Base-by-base conservation (phyloP, 1,140 invertebrate species). In the Spodoptera litura region DNA sequence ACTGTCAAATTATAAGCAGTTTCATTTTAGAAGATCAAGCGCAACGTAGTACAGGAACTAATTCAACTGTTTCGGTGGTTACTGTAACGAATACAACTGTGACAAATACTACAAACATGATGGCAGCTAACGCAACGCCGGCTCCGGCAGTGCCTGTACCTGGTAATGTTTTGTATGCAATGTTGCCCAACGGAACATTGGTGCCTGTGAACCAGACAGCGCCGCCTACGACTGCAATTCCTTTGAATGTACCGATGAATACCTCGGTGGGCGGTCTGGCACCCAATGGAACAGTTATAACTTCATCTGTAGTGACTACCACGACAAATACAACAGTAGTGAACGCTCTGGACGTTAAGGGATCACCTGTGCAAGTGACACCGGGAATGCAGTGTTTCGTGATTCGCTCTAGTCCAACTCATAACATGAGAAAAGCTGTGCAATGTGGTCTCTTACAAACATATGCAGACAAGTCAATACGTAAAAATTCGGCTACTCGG, bases 361-460 rank as follows among this genome's bases (percentile, higher is more conserved):
- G 93, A 5, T 83, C 87, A 35, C 90, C 90, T 15, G 81, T 94
- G 9, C 81, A 87, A 38, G 93, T 94, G 12, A 94, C 93, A n/a
- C 88, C 89, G 0, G 88, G 87, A 10, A 93, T 93, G 92, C 79
- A 92, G 74, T 94, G 93, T 59, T 93, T 88, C 79, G 87, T 94
- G 0, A 90, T 94, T 8, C 85, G 91, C 66, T 87, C 83, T 35
- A 85, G 85, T 13, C 84, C 90, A 11, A 73, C 82, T 6, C 85
- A 84, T 8, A 88, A 87, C 64, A 92, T 94, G 91, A 89, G 74
- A 61, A 89, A 84, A 62, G 75, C 83, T 38, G 86, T 94, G 15
- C 88, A 88, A 15, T 94, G 92, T 80, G 88, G 90, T 15, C 62
- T 94, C 15, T 78, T 94, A 58, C 92, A 93, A 78, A 85, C 85